Conservation (phyloP, 2,797 vertebrate species). For the Urocyon cinereoargenteus region DNA sequence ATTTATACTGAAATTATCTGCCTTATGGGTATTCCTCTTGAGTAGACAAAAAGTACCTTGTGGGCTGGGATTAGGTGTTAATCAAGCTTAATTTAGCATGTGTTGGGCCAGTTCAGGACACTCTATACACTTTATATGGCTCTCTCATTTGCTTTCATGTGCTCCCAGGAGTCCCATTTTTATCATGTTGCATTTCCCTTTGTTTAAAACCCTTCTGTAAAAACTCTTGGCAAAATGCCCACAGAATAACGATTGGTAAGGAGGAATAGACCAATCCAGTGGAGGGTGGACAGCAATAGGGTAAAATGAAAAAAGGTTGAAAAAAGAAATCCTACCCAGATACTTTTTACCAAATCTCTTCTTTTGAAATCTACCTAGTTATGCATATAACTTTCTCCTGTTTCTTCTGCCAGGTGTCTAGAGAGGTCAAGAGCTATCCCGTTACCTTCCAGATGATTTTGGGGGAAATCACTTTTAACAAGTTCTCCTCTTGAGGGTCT, state of each 20-base stretch:
- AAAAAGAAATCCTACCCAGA: not conserved
- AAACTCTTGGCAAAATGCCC: not conserved
- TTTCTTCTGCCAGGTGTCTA: conserved; percentile 12
- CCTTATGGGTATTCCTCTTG: not conserved
- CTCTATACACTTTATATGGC: not conserved
- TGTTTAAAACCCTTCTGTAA: not conserved
- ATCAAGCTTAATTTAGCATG: not conserved
- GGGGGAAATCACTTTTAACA: not conserved
- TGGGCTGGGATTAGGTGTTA: not conserved
- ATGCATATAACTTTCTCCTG: not conserved
- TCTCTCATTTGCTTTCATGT: conserved; percentile 29
- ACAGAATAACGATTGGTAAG: not conserved
- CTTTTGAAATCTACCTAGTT: not conserved
- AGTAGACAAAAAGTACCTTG: not conserved
- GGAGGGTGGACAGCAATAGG: not conserved
- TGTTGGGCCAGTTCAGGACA: not conserved
- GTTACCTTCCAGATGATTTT: conserved; percentile 33
- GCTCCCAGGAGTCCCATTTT: not conserved
- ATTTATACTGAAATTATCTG: not conserved
- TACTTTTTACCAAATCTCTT: not conserved
- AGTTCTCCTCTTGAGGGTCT: conserved; percentile 5
- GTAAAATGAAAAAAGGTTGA: not conserved
- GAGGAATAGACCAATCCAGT: not conserved
- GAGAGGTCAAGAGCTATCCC: not conserved
- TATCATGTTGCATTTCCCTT: not conserved